Percentiles rank a stretch among this genome's conserved stretches.
phyloP scores from a whole-genome alignment of 2,113 vertebrate genomes.

The Recurvirostra avosetta region DNA sequence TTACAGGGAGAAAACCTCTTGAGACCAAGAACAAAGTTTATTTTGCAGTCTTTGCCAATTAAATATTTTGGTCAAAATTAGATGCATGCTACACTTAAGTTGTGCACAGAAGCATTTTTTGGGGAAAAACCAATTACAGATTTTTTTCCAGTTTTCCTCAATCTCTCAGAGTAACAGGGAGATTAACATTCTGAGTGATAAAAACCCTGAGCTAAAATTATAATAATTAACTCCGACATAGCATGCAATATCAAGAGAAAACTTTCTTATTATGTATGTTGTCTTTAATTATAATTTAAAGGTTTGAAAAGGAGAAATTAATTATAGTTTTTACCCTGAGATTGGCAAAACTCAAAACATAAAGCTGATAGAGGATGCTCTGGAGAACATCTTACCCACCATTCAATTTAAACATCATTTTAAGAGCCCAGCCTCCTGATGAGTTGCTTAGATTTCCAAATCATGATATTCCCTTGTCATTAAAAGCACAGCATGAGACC shows the following conservation, averaged over 20 bases:
- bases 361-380: constrained; percentile 31
- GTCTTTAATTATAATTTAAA: constrained; percentile 64
- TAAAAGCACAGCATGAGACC: constrained; percentile 19
- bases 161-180: neutral
- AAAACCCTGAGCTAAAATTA: constrained; percentile 32
- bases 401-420: constrained; percentile 39
- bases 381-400: constrained; percentile 1
- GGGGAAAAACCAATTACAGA: neutral
- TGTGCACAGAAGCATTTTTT: neutral
- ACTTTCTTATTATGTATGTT: constrained; percentile 46
- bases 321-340: constrained; percentile 40
- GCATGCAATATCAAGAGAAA: constrained; percentile 61
- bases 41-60: neutral
- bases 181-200: constrained; percentile 39
- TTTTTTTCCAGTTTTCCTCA: neutral
- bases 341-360: constrained; percentile 37
- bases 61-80: neutral
- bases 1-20: neutral
- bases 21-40: constrained; percentile 18
- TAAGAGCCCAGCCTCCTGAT: constrained; percentile 19
- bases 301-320: constrained; percentile 55
- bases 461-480: neutral
- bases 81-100: neutral
- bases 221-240: constrained; percentile 54
- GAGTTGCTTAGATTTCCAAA: constrained; percentile 14